These are phyloP conservation scores for Pyrgus malvae DNA, from an alignment of 2,888 invertebrate species.

Conservation along the genomic window DNA sequence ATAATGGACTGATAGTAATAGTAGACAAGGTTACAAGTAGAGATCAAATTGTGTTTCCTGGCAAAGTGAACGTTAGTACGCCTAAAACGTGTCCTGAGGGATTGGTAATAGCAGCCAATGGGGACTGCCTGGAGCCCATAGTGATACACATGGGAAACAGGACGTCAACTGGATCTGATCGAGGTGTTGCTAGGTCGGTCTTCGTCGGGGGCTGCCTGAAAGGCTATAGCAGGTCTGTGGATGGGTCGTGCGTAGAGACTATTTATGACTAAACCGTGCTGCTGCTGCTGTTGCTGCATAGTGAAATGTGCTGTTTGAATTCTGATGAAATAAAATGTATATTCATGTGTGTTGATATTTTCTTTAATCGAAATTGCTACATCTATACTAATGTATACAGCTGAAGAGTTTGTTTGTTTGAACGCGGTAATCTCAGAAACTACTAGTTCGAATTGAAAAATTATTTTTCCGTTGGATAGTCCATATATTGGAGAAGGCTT, in stretches of 20 bases:
- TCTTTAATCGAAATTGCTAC: no score
- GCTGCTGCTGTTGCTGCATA: no score
- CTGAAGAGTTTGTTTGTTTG: no score
- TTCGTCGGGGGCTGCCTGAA: constrained; percentile 2
- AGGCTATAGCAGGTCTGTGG: constrained; percentile 13
- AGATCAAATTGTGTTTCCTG: constrained; percentile 20
- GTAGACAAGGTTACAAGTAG: neutral
- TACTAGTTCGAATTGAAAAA: no score
- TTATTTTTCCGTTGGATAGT: no score
- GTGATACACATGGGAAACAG: constrained; percentile 8
- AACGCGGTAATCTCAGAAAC: no score
- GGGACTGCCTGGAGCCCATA: constrained; percentile 17
- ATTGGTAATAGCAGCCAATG: constrained; percentile 19
- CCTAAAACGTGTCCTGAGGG: constrained; percentile 12
- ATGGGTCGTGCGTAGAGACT: constrained; percentile 20
- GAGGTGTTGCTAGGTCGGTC: neutral
- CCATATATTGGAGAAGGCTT: no score
- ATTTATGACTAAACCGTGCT: constrained; percentile 12
- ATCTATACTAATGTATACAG: no score
- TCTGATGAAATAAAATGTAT: no score
- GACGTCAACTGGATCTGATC: neutral
- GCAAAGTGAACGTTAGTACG: constrained; percentile 9
- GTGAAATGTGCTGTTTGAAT: no score
- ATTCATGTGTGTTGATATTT: no score
- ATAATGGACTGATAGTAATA: neutral